Evolutionary conservation across 2,888 invertebrate species (phyloP).

Genomic region (Meteorus colon): DNA sequence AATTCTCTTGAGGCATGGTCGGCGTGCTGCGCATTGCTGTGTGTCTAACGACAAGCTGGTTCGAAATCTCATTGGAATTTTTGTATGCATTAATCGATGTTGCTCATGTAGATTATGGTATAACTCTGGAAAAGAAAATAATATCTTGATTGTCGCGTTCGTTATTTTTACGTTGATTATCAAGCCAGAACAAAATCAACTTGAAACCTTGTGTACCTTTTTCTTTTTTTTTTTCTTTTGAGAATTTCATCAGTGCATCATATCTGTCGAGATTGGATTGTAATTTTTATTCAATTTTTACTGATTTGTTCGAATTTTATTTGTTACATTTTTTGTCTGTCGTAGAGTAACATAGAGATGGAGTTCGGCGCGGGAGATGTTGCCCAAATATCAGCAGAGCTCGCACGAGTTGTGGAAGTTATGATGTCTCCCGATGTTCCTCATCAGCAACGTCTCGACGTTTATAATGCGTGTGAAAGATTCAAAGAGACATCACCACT

Average conservation of each 20-base stretch:
- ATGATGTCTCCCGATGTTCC: constrained; percentile 87
- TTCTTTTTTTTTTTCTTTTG: too few species aligned
- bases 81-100: constrained; percentile 29
- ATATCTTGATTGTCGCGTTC: neutral
- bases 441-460: constrained; percentile 85
- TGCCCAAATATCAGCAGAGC: constrained; percentile 82
- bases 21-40: constrained; percentile 48
- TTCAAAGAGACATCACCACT: constrained; percentile 91
- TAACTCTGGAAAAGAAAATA: constrained; percentile 4
- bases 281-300: neutral
- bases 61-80: constrained; percentile 29
- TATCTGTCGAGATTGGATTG: neutral
- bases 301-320: neutral
- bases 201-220: too few species aligned
- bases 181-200: too few species aligned
- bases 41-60: constrained; percentile 49
- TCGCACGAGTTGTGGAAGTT: constrained; percentile 87
- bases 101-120: neutral
- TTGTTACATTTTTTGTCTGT: neutral
- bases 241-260: neutral
- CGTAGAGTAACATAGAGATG: constrained; percentile 56
- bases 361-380: constrained; percentile 78
- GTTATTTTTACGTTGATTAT: neutral
- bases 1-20: constrained; percentile 62
- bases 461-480: constrained; percentile 88